A percentile compares a stretch with the other conserved stretches of the same genome.
Evolutionary conservation across 53 echinoderm and acorn worm species (phyloP).

Genomic region (Holothuria scabra): DNA sequence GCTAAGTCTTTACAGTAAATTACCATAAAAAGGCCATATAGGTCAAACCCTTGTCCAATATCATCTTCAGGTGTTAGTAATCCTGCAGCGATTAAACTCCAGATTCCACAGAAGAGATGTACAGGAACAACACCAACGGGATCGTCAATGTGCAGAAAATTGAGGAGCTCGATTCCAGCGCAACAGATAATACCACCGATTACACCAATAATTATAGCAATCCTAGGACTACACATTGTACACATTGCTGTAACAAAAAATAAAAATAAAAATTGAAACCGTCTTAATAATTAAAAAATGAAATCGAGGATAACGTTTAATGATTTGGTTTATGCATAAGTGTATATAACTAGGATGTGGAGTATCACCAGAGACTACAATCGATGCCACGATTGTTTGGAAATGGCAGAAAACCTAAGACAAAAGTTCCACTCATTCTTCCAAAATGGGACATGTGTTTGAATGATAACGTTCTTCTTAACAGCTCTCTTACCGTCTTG

Average conservation of each 20-base stretch:
- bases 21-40: constrained; percentile 67
- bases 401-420: no score
- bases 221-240: constrained; percentile 62
- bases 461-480: no score
- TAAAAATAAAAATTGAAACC: background rate
- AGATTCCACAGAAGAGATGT: constrained; percentile 73
- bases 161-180: constrained; percentile 72
- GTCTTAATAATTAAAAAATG: background rate
- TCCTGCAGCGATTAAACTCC: constrained; percentile 74
- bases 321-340: no score
- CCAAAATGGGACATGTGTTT: no score
- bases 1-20: no score
- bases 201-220: constrained; percentile 64
- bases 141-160: constrained; percentile 68
- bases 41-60: background rate
- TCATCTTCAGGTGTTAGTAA: constrained; percentile 56
- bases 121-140: constrained; percentile 81
- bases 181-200: constrained; percentile 73
- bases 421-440: no score
- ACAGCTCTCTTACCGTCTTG: no score
- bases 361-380: no score
- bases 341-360: no score
- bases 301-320: no score
- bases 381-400: no score
- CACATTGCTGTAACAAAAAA: constrained; percentile 61